Conservation (phyloP, 2,888 invertebrate species). For the Flexamia atlantica region DNA sequence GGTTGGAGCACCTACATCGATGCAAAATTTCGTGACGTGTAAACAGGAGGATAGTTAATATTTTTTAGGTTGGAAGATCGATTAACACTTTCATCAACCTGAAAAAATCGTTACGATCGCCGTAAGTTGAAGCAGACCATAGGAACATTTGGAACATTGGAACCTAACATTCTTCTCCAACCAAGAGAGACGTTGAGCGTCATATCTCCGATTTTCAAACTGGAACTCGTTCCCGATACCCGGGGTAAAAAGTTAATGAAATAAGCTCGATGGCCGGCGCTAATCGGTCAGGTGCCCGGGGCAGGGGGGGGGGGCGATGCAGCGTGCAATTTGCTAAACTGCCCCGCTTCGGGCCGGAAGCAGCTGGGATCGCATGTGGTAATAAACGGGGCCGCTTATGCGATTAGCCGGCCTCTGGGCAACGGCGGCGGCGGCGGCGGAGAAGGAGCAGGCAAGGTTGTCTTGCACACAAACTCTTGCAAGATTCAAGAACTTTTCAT, state of each 20-base stretch:
- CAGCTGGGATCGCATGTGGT: conserved; percentile 4
- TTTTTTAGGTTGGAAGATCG: too few relatives aligned
- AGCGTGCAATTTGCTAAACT: conserved; percentile 30
- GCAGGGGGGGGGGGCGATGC: not conserved
- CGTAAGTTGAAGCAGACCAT: too few relatives aligned
- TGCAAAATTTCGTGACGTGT: too few relatives aligned
- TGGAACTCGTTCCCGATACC: not conserved
- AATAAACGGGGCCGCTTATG: conserved; percentile 48
- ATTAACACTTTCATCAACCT: too few relatives aligned
- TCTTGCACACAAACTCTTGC: too few relatives aligned
- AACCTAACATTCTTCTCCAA: too few relatives aligned
- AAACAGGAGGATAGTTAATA: too few relatives aligned
- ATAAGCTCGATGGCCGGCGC: not conserved
- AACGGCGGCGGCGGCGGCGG: not conserved
- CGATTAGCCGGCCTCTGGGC: not conserved
- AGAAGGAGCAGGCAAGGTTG: too few relatives aligned
- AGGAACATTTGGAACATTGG: too few relatives aligned
- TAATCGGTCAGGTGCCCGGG: conserved; percentile 11
- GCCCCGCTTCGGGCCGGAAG: conserved; percentile 12
- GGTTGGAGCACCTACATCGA: too few relatives aligned
- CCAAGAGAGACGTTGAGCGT: not conserved
- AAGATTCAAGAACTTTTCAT: too few relatives aligned
- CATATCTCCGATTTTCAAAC: not conserved
- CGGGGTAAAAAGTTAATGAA: conserved; percentile 32
- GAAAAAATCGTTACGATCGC: too few relatives aligned